Conservation (phyloP, 2,888 invertebrate genomes). For the Itoplectis maculator region DNA sequence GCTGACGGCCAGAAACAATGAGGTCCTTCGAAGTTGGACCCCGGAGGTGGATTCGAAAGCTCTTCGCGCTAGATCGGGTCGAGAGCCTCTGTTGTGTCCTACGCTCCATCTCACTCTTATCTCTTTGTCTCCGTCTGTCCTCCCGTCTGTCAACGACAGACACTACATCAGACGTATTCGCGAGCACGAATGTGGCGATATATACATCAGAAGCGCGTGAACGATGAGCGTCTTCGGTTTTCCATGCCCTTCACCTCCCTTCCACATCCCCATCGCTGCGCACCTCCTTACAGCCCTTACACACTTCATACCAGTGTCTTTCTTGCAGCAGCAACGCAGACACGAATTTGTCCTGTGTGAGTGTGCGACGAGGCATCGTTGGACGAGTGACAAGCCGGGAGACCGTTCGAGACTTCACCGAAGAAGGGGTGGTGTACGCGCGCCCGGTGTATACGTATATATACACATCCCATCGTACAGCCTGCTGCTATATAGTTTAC, state of each 20-base stretch:
- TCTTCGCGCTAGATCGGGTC: constrained; percentile 63
- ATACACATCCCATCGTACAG: constrained; percentile 7
- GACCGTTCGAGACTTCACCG: constrained; percentile 27
- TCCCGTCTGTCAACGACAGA: constrained; percentile 78
- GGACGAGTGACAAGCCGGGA: constrained; percentile 47
- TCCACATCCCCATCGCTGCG: constrained; percentile 25
- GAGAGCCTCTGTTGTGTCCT: constrained; percentile 74
- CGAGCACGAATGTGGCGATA: constrained; percentile 59
- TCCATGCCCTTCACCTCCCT: constrained; percentile 46
- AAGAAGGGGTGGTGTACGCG: constrained; percentile 22
- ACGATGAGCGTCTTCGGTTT: constrained; percentile 55
- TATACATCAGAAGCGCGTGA: constrained; percentile 62
- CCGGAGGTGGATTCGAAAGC: constrained; percentile 62
- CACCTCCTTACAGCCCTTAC: constrained; percentile 27
- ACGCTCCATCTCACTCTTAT: too few relatives aligned
- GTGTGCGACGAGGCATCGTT: constrained; percentile 34
- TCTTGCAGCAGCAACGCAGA: constrained; percentile 38
- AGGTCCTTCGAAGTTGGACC: constrained; percentile 68
- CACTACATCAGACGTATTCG: constrained; percentile 68
- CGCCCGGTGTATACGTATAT: constrained; percentile 23
- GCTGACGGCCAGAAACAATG: constrained; percentile 64
- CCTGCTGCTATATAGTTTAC: constrained; percentile 49
- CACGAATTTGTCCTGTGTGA: background rate
- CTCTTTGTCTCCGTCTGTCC: too few relatives aligned
- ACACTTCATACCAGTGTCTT: constrained; percentile 49